A percentile compares a stretch with the other conserved stretches of the same genome.
Conservation (phyloP, 2,113 vertebrate species). For the Parotia lawesii region DNA sequence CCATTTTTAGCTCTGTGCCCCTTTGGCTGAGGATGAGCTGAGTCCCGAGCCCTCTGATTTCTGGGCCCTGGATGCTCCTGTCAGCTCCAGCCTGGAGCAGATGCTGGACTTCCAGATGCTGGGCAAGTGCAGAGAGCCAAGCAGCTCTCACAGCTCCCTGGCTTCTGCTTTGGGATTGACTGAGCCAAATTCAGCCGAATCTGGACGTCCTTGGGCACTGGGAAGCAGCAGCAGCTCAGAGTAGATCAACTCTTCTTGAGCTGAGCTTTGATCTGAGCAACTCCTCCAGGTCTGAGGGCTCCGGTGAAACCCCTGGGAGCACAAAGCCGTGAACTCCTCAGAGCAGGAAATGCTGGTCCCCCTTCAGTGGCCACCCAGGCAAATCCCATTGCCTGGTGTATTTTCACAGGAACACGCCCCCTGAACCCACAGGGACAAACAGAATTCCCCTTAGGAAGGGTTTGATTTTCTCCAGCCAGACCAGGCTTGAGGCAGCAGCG, state of each 20-base stretch:
- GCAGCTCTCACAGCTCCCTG: neutral
- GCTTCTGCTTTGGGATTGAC: neutral
- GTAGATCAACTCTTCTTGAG: neutral
- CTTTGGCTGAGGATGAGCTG: neutral
- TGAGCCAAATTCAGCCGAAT: neutral
- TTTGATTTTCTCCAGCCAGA: neutral
- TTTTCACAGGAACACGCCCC: neutral
- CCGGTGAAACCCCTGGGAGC: neutral
- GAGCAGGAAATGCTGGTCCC: neutral
- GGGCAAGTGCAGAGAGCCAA: neutral
- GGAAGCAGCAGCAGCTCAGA: neutral
- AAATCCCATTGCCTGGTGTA: neutral
- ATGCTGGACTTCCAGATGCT: neutral
- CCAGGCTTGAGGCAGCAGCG: neutral
- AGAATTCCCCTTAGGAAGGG: neutral
- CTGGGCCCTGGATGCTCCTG: neutral
- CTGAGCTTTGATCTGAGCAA: neutral
- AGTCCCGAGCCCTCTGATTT: neutral
- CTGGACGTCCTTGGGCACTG: rapidly evolving
- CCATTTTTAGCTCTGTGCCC: neutral
- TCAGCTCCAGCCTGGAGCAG: neutral
- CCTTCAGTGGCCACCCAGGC: neutral
- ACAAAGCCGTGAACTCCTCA: neutral
- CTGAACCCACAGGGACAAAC: neutral
- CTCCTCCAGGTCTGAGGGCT: neutral